Evolutionary conservation across 2,113 vertebrate genomes (phyloP).

Genomic region (Barnardius zonarius): DNA sequence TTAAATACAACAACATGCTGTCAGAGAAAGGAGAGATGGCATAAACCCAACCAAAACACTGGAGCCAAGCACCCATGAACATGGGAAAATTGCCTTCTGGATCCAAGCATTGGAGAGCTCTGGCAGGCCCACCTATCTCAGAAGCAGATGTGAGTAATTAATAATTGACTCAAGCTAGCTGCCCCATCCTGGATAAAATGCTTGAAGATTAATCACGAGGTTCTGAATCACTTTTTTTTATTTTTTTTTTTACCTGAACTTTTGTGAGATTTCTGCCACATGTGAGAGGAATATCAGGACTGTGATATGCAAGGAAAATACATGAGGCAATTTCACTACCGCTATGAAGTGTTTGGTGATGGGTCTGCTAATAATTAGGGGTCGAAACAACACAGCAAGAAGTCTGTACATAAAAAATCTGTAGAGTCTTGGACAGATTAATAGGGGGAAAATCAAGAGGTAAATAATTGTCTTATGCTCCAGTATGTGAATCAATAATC

Average conservation of each 20-base stretch:
- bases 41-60: not conserved
- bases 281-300: not conserved
- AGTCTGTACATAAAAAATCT: not conserved
- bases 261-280: not conserved
- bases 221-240: not conserved
- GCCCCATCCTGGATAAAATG: not conserved
- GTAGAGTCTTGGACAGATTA: not conserved
- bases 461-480: not conserved
- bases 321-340: not conserved
- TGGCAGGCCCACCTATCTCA: not conserved
- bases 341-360: not conserved
- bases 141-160: conserved; percentile 16
- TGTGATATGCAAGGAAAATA: not conserved
- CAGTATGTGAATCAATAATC: not conserved
- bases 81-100: conserved; percentile 5
- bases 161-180: not conserved
- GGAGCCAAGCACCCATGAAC: not conserved
- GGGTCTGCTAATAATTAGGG: not conserved
- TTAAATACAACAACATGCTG: not conserved
- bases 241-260: not conserved
- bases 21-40: not conserved
- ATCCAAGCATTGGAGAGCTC: not conserved
- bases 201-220: not conserved
- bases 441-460: not conserved
- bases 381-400: not conserved